Base-by-base conservation (phyloP, 1,140 invertebrate species). In the Lerema accius region DNA sequence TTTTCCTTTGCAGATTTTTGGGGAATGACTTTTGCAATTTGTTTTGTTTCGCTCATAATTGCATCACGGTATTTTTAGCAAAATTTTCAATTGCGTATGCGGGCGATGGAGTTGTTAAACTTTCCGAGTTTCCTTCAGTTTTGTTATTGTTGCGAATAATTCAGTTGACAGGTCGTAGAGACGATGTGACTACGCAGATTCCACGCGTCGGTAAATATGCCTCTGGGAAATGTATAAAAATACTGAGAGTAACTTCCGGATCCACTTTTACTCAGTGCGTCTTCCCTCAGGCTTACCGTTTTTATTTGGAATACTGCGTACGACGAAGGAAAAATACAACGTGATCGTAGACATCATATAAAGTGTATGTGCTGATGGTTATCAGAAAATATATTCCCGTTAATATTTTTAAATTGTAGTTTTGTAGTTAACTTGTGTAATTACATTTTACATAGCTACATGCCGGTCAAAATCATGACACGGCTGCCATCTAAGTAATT, bases 131-230 rank as follows among this genome's bases (percentile, higher is more conserved):
- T 56, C 28, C 37, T 68, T 73, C 66, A 63, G 46, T 53, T 73
- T 63, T 68, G 46, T 66, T 71, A 70, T 67, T 69, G 63, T 70
- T 68, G 67, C 63, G 63, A 66, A 75, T 79, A 76, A 76, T 74
- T 76, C 56, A 65, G 26, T n/a, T 14, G 43, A 26, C 42, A 37
- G 43, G 17, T 28, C 43, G 42, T 53, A 37, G 40, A 23, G 43
- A 63, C 51, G 48, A 53, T 63, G 49, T n/a, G 60, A 51, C 39
- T 0, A 11, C 35, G 28, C 42, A 28, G 26, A 63, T 46, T 17
- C 43, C 32, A 19, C 42, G 16, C 60, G 64, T 62, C 60, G 65
- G 37, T 78, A 78, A 81, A 78, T 68, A 67, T 65, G 69, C 78
- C 76, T 71, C 35, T 43, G 78, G 77, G 75, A 80, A 80, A 79